These are phyloP conservation scores for Cottus gobio DNA, from an alignment of 2,113 vertebrate species.

Conservation along the genomic window DNA sequence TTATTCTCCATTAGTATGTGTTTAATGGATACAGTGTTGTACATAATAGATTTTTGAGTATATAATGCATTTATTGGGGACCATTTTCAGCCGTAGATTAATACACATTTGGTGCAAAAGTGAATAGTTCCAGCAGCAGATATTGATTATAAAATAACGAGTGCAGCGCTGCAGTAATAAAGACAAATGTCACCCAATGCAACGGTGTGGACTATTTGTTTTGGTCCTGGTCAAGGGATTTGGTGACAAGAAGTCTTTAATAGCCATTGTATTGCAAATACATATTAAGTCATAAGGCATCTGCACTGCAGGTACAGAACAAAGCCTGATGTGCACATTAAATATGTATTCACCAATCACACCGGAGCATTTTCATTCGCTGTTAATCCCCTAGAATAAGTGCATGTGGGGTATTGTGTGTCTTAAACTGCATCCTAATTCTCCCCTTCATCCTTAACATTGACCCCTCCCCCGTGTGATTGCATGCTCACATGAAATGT, in stretches of 20 bases:
- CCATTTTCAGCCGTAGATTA: background rate
- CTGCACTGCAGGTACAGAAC: background rate
- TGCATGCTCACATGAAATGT: slow-evolving; percentile 35
- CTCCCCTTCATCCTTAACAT: slow-evolving; percentile 9
- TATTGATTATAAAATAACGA: no score
- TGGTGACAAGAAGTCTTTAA: background rate
- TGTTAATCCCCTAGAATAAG: background rate
- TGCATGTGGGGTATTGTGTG: background rate
- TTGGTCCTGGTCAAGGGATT: no score
- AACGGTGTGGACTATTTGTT: no score
- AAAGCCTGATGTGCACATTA: background rate
- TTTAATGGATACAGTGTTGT: background rate
- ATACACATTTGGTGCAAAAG: background rate
- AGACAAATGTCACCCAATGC: no score
- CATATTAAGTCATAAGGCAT: no score
- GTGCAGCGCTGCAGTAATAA: no score
- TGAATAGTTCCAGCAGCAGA: background rate
- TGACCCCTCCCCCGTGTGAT: slow-evolving; percentile 23
- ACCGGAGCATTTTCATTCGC: background rate
- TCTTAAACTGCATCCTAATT: background rate
- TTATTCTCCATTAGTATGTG: background rate
- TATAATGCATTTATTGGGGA: background rate
- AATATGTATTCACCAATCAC: background rate
- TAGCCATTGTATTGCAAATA: no score
- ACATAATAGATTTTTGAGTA: background rate